These are phyloP conservation scores for Heliconius hortense DNA, from an alignment of 2,888 invertebrate species.

Conservation along the genomic window DNA sequence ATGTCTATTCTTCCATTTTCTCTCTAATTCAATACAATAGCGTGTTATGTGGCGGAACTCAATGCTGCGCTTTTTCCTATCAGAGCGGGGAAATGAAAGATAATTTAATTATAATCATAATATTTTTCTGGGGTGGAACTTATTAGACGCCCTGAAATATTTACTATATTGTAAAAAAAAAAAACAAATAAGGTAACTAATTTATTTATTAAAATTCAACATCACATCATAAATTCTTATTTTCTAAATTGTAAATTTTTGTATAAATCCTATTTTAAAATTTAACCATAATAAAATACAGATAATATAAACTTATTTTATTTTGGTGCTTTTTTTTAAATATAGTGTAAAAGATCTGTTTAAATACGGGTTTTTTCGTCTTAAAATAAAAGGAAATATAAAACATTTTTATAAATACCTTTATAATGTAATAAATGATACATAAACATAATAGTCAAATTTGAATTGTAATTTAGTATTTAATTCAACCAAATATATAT, in stretches of 20 bases:
- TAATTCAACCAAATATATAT: too few relatives aligned
- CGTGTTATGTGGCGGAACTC: too few relatives aligned
- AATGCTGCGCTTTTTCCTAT: too few relatives aligned
- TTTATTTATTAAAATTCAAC: constrained; percentile 75
- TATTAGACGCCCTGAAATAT: neutral
- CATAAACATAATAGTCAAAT: too few relatives aligned
- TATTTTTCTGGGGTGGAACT: neutral
- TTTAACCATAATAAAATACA: constrained; percentile 26
- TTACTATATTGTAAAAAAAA: constrained; percentile 13
- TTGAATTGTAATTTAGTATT: too few relatives aligned
- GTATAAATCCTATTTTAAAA: constrained; percentile 34
- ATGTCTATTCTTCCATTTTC: too few relatives aligned
- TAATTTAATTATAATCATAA: too few relatives aligned
- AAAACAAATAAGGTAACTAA: constrained; percentile 59
- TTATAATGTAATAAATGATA: too few relatives aligned
- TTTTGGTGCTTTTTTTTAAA: constrained; percentile 35
- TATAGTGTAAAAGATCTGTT: constrained; percentile 16
- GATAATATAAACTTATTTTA: constrained; percentile 30
- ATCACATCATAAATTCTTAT: constrained; percentile 60
- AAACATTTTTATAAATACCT: neutral
- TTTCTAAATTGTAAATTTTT: constrained; percentile 37
- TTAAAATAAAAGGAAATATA: neutral
- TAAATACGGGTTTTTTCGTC: neutral
- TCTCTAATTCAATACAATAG: too few relatives aligned
- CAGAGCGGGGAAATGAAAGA: too few relatives aligned